phyloP scores from a whole-genome alignment of 1,140 invertebrate genomes.

The Laupala kohalensis region DNA sequence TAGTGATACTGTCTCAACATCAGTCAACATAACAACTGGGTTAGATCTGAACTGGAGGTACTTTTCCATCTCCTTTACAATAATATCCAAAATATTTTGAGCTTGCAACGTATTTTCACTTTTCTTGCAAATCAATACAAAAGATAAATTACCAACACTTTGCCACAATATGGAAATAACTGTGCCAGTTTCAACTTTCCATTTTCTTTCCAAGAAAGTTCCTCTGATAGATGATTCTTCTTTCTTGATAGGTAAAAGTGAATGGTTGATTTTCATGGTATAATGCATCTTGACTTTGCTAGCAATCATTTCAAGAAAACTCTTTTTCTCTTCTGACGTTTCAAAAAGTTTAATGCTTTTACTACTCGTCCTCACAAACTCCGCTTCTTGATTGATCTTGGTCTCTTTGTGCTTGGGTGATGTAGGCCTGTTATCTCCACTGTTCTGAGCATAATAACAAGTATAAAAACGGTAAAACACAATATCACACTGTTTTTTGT shows the following conservation, averaged over 20 bases:
- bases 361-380: background rate
- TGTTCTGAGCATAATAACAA: background rate
- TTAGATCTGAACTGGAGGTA: slow-evolving; percentile 14
- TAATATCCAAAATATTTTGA: slow-evolving; percentile 14
- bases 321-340: slow-evolving; percentile 12
- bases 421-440: background rate
- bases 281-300: slow-evolving; percentile 12
- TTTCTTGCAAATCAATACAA: slow-evolving; percentile 11
- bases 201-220: slow-evolving; percentile 9
- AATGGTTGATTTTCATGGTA: slow-evolving; percentile 15
- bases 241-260: slow-evolving; percentile 7
- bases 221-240: slow-evolving; percentile 10
- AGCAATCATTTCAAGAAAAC: slow-evolving; percentile 10
- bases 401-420: background rate
- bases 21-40: slow-evolving; percentile 6
- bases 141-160: slow-evolving; percentile 11
- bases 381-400: background rate
- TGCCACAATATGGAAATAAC: slow-evolving; percentile 14
- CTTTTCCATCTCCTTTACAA: slow-evolving; percentile 13
- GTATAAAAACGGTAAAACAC: slow-evolving; percentile 15
- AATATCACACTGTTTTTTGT: slow-evolving; percentile 10
- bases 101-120: slow-evolving; percentile 12
- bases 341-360: slow-evolving; percentile 7
- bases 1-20: slow-evolving; percentile 12
- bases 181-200: slow-evolving; percentile 7